These are phyloP conservation scores for Anhinga rufa DNA, from an alignment of 2,113 vertebrate species.

Conservation along the genomic window DNA sequence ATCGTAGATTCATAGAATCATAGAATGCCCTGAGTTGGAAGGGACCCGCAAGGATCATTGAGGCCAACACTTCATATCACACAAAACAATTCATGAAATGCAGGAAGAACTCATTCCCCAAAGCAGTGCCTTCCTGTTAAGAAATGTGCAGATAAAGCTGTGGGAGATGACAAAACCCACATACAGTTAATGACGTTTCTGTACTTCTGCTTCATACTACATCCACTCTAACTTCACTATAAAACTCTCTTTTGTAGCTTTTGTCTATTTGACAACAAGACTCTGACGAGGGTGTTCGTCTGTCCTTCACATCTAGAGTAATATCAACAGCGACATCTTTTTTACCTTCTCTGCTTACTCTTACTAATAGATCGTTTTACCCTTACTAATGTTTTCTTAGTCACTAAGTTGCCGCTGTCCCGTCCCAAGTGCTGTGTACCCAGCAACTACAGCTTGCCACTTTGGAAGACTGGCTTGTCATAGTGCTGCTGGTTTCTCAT, in stretches of 20 bases:
- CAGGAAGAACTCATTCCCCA: not conserved
- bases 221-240: not conserved
- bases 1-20: too few relatives aligned
- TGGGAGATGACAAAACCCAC: not conserved
- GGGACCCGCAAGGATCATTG: too few relatives aligned
- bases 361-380: not conserved
- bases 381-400: not conserved
- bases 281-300: not conserved
- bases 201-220: not conserved
- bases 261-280: not conserved
- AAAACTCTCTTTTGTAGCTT: not conserved
- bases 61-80: not conserved
- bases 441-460: not conserved
- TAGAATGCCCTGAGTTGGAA: too few relatives aligned
- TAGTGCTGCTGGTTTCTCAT: not conserved
- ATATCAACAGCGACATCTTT: not conserved
- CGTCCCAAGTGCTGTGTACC: not conserved
- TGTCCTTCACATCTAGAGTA: not conserved
- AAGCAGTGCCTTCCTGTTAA: not conserved
- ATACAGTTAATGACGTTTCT: not conserved
- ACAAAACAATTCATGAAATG: not conserved
- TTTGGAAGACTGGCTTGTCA: not conserved
- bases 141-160: not conserved
- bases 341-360: not conserved
- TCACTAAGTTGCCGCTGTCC: not conserved